These are phyloP conservation scores for Enoplolaimus lenunculus DNA, from an alignment of 2,888 invertebrate species.

Conservation along the genomic window DNA sequence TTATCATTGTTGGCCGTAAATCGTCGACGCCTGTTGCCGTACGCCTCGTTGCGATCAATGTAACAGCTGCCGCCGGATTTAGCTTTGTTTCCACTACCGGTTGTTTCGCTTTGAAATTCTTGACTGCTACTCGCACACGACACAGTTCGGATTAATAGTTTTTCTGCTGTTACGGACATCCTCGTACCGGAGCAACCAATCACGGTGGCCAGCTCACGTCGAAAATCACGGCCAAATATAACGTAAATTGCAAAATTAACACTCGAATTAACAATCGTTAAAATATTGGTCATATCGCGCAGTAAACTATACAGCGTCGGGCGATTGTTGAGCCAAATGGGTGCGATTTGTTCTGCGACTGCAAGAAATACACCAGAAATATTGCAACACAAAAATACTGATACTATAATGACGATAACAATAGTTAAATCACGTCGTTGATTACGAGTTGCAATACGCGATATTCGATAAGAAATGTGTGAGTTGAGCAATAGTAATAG, in stretches of 20 bases:
- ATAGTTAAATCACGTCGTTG: conserved; percentile 15
- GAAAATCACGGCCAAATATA: conserved; percentile 91
- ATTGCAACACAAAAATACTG: conserved; percentile 19
- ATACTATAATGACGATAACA: conserved; percentile 17
- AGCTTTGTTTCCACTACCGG: too few species aligned
- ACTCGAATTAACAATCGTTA: conserved; percentile 90
- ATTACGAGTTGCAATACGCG: conserved; percentile 40
- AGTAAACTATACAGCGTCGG: conserved; percentile 6
- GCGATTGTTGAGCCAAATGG: background rate
- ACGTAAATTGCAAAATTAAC: conserved; percentile 95
- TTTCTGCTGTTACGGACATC: too few species aligned
- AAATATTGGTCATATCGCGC: conserved; percentile 58
- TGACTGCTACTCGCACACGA: too few species aligned
- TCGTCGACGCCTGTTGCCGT: too few species aligned
- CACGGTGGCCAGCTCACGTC: conserved; percentile 36
- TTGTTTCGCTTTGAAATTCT: too few species aligned
- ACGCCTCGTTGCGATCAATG: too few species aligned
- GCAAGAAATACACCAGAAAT: conserved; percentile 16
- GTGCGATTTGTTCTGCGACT: conserved; percentile 25
- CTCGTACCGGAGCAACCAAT: too few species aligned
- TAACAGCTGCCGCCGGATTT: too few species aligned
- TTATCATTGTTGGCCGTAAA: too few species aligned
- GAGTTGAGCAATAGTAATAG: conserved; percentile 50
- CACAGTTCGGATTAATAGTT: too few species aligned
- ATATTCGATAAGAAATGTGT: conserved; percentile 58